Evolutionary conservation across 2,797 vertebrate species (phyloP).

Genomic region (Pseudochromis fuscus): DNA sequence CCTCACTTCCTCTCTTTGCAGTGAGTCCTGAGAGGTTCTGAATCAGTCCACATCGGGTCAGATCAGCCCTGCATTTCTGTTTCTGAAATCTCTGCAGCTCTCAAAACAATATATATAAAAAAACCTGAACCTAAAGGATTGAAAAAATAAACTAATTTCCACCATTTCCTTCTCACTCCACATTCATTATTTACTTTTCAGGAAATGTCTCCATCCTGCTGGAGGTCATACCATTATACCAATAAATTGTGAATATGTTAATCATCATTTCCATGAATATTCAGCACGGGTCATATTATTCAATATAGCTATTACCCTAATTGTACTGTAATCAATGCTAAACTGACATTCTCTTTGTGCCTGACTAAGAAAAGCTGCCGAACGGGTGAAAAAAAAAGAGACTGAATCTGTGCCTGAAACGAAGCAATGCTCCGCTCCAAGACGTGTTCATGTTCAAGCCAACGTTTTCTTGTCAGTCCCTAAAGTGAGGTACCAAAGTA

Average conservation of each 20-base stretch:
- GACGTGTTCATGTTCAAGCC: slow-evolving; percentile 58
- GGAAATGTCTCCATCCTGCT: slow-evolving; percentile 52
- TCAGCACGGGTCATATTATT: slow-evolving; percentile 65
- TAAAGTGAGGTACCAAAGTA: slow-evolving; percentile 70
- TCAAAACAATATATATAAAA: slow-evolving; percentile 10
- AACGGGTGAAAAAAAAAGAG: slow-evolving; percentile 53
- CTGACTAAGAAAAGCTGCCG: slow-evolving; percentile 38
- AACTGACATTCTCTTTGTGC: slow-evolving; percentile 52
- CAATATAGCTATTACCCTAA: slow-evolving; percentile 67
- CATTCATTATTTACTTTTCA: slow-evolving; percentile 62
- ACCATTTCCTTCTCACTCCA: slow-evolving; percentile 32
- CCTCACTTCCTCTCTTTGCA: slow-evolving; percentile 43
- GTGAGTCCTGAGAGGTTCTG: slow-evolving; percentile 48
- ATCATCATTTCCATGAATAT: slow-evolving; percentile 68
- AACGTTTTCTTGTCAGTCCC: slow-evolving; percentile 62
- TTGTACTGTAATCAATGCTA: slow-evolving; percentile 70
- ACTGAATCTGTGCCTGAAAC: slow-evolving; percentile 55
- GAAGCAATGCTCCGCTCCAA: slow-evolving; percentile 55
- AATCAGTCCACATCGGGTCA: slow-evolving; percentile 44
- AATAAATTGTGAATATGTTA: slow-evolving; percentile 64
- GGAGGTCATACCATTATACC: slow-evolving; percentile 56
- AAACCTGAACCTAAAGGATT: slow-evolving; percentile 22
- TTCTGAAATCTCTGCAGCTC: slow-evolving; percentile 35
- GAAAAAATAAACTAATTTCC: slow-evolving; percentile 40
- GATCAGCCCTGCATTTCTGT: slow-evolving; percentile 2